phyloP scores from a whole-genome alignment of 2,797 vertebrate genomes.

The Spheniscus humboldti region DNA sequence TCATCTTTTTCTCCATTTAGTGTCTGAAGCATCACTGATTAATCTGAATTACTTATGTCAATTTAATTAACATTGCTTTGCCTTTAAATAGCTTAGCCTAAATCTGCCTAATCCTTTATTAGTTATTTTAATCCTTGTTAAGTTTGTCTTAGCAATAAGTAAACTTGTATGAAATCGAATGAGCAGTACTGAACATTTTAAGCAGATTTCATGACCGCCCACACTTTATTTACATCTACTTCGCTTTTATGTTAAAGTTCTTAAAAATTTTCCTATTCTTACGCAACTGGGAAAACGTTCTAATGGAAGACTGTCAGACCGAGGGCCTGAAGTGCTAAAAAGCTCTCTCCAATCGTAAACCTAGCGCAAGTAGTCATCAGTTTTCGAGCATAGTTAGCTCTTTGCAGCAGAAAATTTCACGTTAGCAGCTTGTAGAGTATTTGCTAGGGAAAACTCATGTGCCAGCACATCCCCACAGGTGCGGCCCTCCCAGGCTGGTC shows the following conservation, averaged over 20 bases:
- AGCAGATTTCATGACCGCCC: neutral
- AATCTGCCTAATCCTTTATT: constrained; percentile 10
- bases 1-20: neutral
- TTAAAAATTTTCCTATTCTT: neutral
- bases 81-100: constrained; percentile 36
- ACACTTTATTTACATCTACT: neutral
- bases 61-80: constrained; percentile 30
- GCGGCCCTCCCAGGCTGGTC: neutral
- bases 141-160: neutral
- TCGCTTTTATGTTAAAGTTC: neutral
- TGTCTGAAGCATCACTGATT: neutral
- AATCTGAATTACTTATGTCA: neutral
- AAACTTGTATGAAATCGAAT: neutral
- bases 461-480: neutral
- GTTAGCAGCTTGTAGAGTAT: neutral
- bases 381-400: neutral
- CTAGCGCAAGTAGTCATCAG: fast-evolving
- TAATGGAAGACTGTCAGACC: neutral
- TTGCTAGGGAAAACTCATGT: neutral
- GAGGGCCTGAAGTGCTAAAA: neutral
- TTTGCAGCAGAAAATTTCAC: neutral
- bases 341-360: neutral
- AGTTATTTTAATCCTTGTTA: neutral
- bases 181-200: neutral
- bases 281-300: neutral